Evolutionary conservation across 2,888 invertebrate species (phyloP).

Genomic region (Sarcophaga rosellei): DNA sequence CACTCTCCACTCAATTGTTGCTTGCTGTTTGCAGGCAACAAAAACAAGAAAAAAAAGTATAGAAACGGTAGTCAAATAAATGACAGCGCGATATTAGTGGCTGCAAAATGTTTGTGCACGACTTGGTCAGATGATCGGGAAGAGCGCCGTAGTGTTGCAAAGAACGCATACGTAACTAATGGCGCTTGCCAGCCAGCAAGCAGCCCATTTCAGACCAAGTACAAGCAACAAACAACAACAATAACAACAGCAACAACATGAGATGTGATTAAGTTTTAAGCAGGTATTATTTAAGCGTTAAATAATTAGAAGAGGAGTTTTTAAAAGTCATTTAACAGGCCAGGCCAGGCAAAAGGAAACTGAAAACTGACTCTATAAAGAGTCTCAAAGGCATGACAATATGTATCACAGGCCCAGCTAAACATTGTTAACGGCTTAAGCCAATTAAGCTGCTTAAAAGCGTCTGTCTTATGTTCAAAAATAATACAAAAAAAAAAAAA

Average conservation of each 20-base stretch:
- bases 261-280: constrained; percentile 66
- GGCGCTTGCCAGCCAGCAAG: constrained; percentile 55
- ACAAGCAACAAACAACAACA: background rate
- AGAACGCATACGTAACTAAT: constrained; percentile 58
- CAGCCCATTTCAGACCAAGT: background rate
- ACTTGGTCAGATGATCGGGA: constrained; percentile 46
- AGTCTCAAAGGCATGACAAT: constrained; percentile 12
- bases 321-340: constrained; percentile 49
- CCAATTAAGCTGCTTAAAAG: constrained; percentile 62
- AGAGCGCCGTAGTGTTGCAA: background rate
- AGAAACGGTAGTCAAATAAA: constrained; percentile 58
- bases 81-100: constrained; percentile 60
- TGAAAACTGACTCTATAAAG: background rate
- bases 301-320: constrained; percentile 66
- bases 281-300: constrained; percentile 65
- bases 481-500: background rate
- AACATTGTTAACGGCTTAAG: constrained; percentile 58
- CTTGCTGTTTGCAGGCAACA: background rate
- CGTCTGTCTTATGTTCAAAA: constrained; percentile 16
- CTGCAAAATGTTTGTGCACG: constrained; percentile 62
- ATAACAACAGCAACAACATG: constrained; percentile 36
- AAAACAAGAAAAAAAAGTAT: background rate
- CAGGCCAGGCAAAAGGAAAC: background rate
- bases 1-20: too few relatives aligned
- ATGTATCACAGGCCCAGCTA: background rate